These are phyloP conservation scores for Nixonia krombeini DNA, from an alignment of 1,140 invertebrate species.

Conservation along the genomic window DNA sequence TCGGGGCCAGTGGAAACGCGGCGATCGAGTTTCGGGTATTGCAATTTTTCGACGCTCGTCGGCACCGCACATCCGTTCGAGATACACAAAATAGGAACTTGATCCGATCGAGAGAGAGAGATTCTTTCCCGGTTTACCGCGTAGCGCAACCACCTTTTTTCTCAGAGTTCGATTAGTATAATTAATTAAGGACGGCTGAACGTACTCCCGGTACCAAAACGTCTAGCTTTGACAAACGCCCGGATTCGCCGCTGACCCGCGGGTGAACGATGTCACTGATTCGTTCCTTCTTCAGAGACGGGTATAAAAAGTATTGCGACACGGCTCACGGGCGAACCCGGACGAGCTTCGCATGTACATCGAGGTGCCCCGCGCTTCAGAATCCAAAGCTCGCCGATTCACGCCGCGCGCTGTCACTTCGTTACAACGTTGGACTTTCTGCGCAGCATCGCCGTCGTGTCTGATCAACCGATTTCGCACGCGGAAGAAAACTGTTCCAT, in stretches of 20 bases:
- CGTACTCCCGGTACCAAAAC: slow-evolving; percentile 45
- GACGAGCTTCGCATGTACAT: slow-evolving; percentile 33
- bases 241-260: slow-evolving; percentile 11
- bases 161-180: slow-evolving; percentile 14
- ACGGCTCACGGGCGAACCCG: slow-evolving; percentile 25
- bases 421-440: slow-evolving; percentile 56
- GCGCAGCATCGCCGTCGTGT: slow-evolving; percentile 36
- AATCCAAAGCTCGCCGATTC: slow-evolving; percentile 56
- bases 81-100: slow-evolving; percentile 47
- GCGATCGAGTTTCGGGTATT: neutral
- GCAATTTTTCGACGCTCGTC: slow-evolving; percentile 34
- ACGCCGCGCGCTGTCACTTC: slow-evolving; percentile 57
- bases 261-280: neutral
- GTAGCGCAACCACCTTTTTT: slow-evolving; percentile 21
- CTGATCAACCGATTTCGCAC: slow-evolving; percentile 12
- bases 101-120: slow-evolving; percentile 48
- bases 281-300: no score
- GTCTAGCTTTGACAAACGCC: slow-evolving; percentile 30
- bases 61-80: slow-evolving; percentile 38
- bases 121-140: slow-evolving; percentile 38
- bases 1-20: neutral
- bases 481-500: neutral
- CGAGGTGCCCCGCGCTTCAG: slow-evolving; percentile 62
- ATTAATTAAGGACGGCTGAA: slow-evolving; percentile 45
- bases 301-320: no score